phyloP scores from a whole-genome alignment of 2,113 vertebrate genomes.

The Ophthalmolycus amberensis region DNA sequence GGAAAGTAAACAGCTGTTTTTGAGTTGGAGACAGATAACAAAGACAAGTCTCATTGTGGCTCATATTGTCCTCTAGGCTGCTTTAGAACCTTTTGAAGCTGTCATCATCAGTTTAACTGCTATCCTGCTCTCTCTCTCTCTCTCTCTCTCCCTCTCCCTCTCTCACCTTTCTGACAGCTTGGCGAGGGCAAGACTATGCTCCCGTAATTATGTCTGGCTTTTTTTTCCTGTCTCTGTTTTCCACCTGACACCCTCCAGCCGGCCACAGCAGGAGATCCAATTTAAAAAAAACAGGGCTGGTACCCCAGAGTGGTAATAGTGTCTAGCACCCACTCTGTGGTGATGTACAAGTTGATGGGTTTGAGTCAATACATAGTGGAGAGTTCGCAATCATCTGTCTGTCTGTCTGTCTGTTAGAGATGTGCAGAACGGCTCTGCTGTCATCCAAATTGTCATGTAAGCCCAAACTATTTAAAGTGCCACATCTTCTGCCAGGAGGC shows the following conservation, averaged over 20 bases:
- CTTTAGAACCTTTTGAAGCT: slow-evolving; percentile 39
- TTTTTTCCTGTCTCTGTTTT: slow-evolving; percentile 3
- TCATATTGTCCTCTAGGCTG: slow-evolving; percentile 23
- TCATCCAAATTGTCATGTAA: neutral
- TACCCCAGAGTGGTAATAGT: slow-evolving; percentile 22
- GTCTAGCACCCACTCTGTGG: slow-evolving; percentile 27
- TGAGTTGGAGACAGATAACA: slow-evolving; percentile 47
- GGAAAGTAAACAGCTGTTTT: slow-evolving; percentile 49
- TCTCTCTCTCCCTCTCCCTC: slow-evolving; percentile 14
- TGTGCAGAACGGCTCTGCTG: too few relatives aligned
- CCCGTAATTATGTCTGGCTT: slow-evolving; percentile 38
- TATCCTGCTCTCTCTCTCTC: neutral
- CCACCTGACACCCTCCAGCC: slow-evolving; percentile 34
- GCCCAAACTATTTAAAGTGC: neutral
- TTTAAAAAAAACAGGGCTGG: slow-evolving; percentile 38
- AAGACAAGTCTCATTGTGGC: slow-evolving; percentile 53
- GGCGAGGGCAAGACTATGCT: slow-evolving; percentile 22
- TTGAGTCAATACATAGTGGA: neutral
- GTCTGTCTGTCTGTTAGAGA: too few relatives aligned
- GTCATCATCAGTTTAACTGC: slow-evolving; percentile 49
- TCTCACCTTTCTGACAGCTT: slow-evolving; percentile 39
- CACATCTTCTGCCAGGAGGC: neutral
- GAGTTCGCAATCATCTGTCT: neutral
- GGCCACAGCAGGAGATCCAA: slow-evolving; percentile 35
- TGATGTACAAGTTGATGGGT: neutral